Evolutionary conservation across 2,888 invertebrate genomes (phyloP), one percentile per base, ranked within the genome.

Genomic region (Dasypolia templi): DNA sequence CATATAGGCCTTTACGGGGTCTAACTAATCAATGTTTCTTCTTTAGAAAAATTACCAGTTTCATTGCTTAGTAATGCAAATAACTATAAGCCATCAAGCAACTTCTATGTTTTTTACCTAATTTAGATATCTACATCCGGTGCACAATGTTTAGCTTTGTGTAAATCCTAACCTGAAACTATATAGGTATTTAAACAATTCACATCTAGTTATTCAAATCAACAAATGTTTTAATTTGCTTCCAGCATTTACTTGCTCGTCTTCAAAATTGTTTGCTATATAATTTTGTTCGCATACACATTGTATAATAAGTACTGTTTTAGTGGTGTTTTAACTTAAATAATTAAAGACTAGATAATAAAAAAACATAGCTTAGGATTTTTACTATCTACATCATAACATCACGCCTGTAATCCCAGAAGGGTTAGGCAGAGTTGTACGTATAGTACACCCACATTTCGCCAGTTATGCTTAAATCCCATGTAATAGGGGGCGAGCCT

Each of bases 51-150:
- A 29, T 29, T 1, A 12, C 26, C 19, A 68, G 53, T 44, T 32
- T 14, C 4, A 42, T 53, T 42, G 19, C 35, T 7, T 7, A 14
- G 29, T n/a, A 26, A 51, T 44, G 62, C 44, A 29, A 29, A 22
- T 3, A 44, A 49, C 49, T 29, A 1, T 29, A 46, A 7, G 17
- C 17, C 32, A 35, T n/a, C n/a, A 22, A 64, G n/a, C 51, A 32
- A 53, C 53, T 64, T 66, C 29, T 75, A 51, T 63, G 11, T 44
- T 64, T 70, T 78, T 53, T 17, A 65, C 32, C 65, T 49, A 49
- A 32, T 72, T 39, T 64, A n/a, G n/a, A n/a, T n/a, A 66, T 72
- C 46, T 69, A 76, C 61, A 76, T 76, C 61, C 72, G 65, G 67
- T 76, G 59, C 32, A 44, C 17, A 22, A 56, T 63, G 59, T 66